phyloP scores from a whole-genome alignment of 2,888 invertebrate species.

The Acheta domesticus region DNA sequence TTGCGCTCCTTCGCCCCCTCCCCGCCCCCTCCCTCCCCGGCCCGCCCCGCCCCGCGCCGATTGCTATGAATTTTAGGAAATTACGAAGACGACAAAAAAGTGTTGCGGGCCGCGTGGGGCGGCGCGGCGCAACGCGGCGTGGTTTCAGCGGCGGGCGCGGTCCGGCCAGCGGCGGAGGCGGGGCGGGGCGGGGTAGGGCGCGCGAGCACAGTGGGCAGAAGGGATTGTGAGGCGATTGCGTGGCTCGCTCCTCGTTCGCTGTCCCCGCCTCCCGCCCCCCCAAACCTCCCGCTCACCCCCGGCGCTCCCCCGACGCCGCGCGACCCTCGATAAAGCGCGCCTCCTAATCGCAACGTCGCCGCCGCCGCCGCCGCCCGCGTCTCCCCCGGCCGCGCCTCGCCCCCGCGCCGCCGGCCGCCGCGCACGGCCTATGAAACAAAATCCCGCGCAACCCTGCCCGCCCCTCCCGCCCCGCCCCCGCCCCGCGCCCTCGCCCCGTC shows the following conservation, averaged over 20 bases:
- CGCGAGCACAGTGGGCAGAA: background rate
- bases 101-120: background rate
- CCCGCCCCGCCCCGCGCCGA: background rate
- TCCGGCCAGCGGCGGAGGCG: background rate
- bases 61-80: slow-evolving; percentile 2
- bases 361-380: background rate
- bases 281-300: background rate
- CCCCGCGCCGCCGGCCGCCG: background rate
- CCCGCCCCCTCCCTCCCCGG: background rate
- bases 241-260: background rate
- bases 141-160: slow-evolving; percentile 1
- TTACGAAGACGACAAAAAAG: slow-evolving; percentile 18
- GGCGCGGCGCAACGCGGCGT: background rate
- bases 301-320: background rate
- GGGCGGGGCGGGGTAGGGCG: background rate
- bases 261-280: too few species aligned
- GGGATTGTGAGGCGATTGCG: slow-evolving; percentile 18
- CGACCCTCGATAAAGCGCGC: background rate
- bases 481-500: background rate
- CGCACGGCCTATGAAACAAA: background rate
- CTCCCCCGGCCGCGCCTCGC: background rate
- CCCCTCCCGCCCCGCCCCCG: background rate
- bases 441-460: background rate
- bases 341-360: background rate
- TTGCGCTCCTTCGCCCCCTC: background rate